A percentile compares a stretch with the other conserved stretches of the same genome.
Conservation (phyloP, 2,113 vertebrate species). For the Thermophis baileyi region DNA sequence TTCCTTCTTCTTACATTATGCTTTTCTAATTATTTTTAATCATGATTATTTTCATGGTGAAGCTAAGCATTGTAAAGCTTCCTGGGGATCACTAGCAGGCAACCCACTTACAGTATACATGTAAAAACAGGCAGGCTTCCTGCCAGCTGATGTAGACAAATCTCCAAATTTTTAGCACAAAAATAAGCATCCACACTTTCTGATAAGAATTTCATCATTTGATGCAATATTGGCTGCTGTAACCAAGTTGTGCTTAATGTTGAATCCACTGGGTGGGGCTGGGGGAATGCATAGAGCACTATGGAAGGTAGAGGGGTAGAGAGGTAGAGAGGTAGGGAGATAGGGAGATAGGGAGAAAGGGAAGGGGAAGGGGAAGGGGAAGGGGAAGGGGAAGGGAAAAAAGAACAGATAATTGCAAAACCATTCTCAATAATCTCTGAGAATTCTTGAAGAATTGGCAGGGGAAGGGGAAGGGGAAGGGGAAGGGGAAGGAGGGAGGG, state of each 20-base stretch:
- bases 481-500: no score
- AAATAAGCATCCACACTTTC: no score
- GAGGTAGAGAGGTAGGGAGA: background rate
- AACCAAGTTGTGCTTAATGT: background rate
- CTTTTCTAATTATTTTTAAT: slow-evolving; percentile 16
- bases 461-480: no score
- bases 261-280: background rate
- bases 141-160: background rate
- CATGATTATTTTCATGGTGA: background rate
- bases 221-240: background rate
- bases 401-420: no score
- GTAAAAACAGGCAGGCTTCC: background rate
- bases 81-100: background rate
- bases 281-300: background rate
- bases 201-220: background rate
- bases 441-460: no score
- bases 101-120: background rate
- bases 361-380: no score
- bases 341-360: background rate
- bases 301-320: background rate
- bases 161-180: background rate
- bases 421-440: no score
- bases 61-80: background rate
- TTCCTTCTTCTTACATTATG: background rate
- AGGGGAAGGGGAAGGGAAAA: no score